Base-by-base conservation (phyloP, 2,113 vertebrate species). In the Aviceda subcristata region DNA sequence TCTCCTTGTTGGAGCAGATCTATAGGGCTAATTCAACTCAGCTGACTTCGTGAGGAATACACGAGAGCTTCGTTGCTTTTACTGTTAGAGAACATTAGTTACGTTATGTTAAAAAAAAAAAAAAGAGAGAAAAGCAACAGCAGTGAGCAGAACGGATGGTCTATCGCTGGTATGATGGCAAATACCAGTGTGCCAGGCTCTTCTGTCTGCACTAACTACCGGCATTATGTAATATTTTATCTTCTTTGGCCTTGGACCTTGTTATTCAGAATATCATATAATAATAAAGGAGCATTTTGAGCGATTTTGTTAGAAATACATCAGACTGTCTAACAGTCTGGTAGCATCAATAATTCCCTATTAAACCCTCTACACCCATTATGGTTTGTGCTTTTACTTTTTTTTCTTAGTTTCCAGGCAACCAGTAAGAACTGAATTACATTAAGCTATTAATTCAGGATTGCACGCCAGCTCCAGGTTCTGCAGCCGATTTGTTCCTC, bases 401-500 rank as follows among this genome's bases (percentile, higher is more conserved):
- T 81, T 85, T 86, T 56, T 81, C 80, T 98, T 97, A 96, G 98
- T 98, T 98, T 98, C 98, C 95, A 98, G 98, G 98, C 98, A 98
- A 98, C 98, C 97, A 78, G 90, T 94, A 96, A 93, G 97, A 97
- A 85, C 68, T 94, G 97, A 98, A 97, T 98, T 97, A 84, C 94
- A 97, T 97, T 97, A 97, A 98, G 96, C 97, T 98, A 97, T 98
- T 98, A 98, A 97, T 98, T 98, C 97, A 96, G 97, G 90, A 75
- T 87, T 93, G 86, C 93, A 92, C 1, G n/a, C 89, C 92, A 84
- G 94, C 92, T 97, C 74, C 13, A 16, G 86, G 74, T 96, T 73
- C 93, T 97, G 87, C 94, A 88, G 94, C 94, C 29, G 90, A 67
- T 96, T 84, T 93, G 86, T 81, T 96, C 84, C 85, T 69, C 76